Evolutionary conservation across 2,113 vertebrate species (phyloP).

Genomic region (Ceyx melanurus): DNA sequence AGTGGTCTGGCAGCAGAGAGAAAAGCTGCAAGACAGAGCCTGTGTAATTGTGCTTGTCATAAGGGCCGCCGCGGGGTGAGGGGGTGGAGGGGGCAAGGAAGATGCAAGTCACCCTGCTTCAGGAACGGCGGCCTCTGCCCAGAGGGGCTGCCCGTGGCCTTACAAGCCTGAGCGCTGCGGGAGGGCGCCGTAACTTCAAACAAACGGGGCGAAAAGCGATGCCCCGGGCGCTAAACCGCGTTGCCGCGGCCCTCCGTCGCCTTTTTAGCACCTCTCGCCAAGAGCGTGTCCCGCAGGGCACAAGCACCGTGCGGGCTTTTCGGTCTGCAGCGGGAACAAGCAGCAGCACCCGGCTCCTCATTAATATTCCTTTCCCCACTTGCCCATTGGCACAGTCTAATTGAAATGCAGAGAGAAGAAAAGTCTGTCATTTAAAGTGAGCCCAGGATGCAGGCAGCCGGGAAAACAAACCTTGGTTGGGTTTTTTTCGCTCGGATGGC

Average conservation of each 20-base stretch:
- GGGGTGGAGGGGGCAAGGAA: neutral
- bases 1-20: too few species aligned
- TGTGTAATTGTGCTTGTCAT: too few species aligned
- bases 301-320: neutral
- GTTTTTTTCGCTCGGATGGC: neutral
- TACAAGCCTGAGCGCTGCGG: neutral
- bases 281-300: neutral
- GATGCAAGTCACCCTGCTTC: neutral
- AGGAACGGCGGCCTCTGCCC: neutral
- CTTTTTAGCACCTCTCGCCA: neutral
- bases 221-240: rapidly evolving
- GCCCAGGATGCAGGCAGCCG: neutral
- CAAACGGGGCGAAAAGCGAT: neutral
- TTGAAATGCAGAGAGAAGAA: slow-evolving; percentile 73
- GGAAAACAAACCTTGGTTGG: neutral
- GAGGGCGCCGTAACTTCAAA: neutral
- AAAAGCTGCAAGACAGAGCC: too few species aligned
- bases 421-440: slow-evolving; percentile 61
- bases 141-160: neutral
- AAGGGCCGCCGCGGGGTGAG: neutral
- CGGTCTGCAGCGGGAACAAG: neutral
- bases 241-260: neutral
- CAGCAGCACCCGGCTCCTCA: neutral
- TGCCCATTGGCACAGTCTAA: slow-evolving; percentile 68
- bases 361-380: slow-evolving; percentile 73